phyloP scores from a whole-genome alignment of 2,797 vertebrate genomes.

The Podargus strigoides region DNA sequence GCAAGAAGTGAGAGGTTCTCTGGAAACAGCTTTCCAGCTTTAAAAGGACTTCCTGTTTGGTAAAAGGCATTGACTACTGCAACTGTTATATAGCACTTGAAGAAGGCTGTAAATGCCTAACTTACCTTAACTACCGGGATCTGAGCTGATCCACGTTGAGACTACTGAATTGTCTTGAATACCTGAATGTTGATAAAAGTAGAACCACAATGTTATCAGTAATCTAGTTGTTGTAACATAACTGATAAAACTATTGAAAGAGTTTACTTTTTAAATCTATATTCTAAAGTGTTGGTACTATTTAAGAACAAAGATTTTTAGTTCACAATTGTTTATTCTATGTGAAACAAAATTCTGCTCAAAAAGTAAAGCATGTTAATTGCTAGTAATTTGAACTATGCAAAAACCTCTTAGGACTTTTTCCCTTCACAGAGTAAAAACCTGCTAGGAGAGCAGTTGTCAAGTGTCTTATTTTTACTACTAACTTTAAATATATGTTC shows the following conservation, averaged over 20 bases:
- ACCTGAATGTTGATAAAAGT: slow-evolving; percentile 17
- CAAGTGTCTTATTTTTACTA: background rate
- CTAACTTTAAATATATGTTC: background rate
- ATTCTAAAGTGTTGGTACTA: slow-evolving; percentile 48
- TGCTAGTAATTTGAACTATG: slow-evolving; percentile 21
- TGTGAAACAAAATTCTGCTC: background rate
- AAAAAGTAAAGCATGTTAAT: background rate
- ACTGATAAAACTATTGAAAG: slow-evolving; percentile 18
- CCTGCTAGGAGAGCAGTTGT: background rate
- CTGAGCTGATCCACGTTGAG: slow-evolving; percentile 27
- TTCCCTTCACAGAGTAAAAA: background rate
- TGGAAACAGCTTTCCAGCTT: background rate
- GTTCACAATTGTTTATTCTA: slow-evolving; percentile 16
- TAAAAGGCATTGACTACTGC: slow-evolving; percentile 46
- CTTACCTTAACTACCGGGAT: background rate
- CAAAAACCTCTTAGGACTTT: slow-evolving; percentile 45
- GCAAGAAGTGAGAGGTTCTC: slow-evolving; percentile 24
- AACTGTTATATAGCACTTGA: slow-evolving; percentile 60
- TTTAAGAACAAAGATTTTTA: slow-evolving; percentile 6
- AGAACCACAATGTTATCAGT: background rate
- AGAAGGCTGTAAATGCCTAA: background rate
- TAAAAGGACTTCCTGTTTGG: background rate
- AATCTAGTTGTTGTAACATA: slow-evolving; percentile 17
- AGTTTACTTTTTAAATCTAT: slow-evolving; percentile 6
- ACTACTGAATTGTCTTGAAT: slow-evolving; percentile 71